phyloP scores from a whole-genome alignment of 2,797 vertebrate genomes.

The Parotocinclus haroldoi region DNA sequence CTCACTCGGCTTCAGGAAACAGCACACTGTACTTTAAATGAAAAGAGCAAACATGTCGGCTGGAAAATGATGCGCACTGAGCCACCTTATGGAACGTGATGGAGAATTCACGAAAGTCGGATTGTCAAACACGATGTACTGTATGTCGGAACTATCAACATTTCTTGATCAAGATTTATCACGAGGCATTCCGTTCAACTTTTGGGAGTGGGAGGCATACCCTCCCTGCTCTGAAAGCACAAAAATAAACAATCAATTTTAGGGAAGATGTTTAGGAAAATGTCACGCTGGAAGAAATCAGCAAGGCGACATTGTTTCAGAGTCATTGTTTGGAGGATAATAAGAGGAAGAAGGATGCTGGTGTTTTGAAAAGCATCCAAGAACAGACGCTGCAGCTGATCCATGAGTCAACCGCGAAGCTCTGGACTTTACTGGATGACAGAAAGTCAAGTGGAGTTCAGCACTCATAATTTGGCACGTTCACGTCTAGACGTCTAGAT shows the following conservation, averaged over 20 bases:
- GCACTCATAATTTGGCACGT: not conserved
- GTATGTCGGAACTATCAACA: too few species aligned
- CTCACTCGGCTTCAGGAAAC: constrained; percentile 38
- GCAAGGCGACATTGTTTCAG: constrained; percentile 2
- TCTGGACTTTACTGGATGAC: not conserved
- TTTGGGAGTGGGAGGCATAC: not conserved
- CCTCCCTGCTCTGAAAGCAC: constrained; percentile 20
- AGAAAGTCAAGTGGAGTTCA: not conserved
- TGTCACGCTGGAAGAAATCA: too few species aligned
- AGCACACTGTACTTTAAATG: constrained; percentile 24
- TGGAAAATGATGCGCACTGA: constrained; percentile 4
- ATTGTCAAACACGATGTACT: too few species aligned
- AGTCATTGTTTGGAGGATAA: constrained; percentile 27
- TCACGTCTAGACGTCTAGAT: too few species aligned
- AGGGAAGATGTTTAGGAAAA: too few species aligned
- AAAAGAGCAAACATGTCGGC: constrained; percentile 6
- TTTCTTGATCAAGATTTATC: too few species aligned
- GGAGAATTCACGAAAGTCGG: too few species aligned
- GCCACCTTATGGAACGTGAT: too few species aligned
- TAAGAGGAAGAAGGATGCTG: constrained; percentile 21
- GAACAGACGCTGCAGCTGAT: constrained; percentile 7
- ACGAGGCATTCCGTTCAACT: too few species aligned
- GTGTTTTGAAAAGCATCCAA: constrained; percentile 19
- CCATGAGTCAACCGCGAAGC: not conserved
- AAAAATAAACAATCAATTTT: too few species aligned